Conservation (phyloP, 2,888 invertebrate genomes). For the Xanthia icteritia region DNA sequence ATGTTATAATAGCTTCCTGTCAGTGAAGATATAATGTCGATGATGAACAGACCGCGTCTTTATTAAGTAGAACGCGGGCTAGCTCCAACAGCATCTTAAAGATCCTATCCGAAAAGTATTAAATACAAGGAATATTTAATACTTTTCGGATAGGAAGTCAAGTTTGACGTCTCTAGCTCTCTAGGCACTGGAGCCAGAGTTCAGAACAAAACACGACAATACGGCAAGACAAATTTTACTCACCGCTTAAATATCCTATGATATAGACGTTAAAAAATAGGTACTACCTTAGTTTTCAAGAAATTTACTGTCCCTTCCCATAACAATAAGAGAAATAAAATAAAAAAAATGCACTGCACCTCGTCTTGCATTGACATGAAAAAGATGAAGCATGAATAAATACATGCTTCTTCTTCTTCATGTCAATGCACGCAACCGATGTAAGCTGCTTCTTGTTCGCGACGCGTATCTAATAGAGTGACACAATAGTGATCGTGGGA, state of each 20-base stretch:
- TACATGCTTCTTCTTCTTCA: too few species aligned
- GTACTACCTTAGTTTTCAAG: background rate
- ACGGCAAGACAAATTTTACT: background rate
- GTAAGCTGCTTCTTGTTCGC: conserved; percentile 15
- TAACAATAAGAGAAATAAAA: background rate
- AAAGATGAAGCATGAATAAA: background rate
- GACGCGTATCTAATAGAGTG: conserved; percentile 14
- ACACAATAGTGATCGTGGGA: conserved; percentile 74
- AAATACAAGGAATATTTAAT: too few species aligned
- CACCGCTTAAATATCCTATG: background rate
- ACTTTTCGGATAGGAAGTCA: too few species aligned
- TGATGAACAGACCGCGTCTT: too few species aligned
- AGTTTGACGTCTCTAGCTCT: background rate
- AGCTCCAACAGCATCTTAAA: too few species aligned
- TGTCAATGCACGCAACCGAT: background rate
- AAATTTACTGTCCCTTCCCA: background rate
- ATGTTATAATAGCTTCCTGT: too few species aligned
- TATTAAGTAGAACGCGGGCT: too few species aligned
- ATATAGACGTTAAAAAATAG: background rate
- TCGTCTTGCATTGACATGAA: background rate
- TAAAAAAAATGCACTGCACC: background rate
- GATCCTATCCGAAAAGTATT: too few species aligned
- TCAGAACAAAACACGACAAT: background rate
- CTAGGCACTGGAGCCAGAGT: background rate
- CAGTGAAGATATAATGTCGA: too few species aligned